phyloP scores from a whole-genome alignment of 2,888 invertebrate genomes.

The Sialis lutaria region DNA sequence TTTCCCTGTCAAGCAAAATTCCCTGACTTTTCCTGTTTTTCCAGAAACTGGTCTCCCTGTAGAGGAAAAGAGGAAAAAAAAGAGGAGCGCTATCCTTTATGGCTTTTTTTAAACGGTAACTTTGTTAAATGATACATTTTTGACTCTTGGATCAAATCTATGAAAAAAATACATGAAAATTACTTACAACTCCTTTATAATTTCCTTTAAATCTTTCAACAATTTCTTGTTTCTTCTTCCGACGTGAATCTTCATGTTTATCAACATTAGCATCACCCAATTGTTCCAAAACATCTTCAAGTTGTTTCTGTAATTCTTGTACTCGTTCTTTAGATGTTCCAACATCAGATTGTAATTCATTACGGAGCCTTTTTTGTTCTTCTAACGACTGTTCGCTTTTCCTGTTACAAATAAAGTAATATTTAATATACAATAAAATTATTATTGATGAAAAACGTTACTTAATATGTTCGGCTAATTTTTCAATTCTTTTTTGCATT shows the following conservation, averaged over 20 bases:
- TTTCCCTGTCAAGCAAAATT: no score
- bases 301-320: constrained; percentile 64
- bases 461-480: constrained; percentile 81
- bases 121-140: no score
- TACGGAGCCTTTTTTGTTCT: constrained; percentile 69
- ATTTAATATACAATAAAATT: no score
- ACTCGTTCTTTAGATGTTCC: constrained; percentile 76
- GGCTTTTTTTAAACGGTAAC: no score
- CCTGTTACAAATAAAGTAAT: constrained; percentile 5
- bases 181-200: constrained; percentile 72
- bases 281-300: constrained; percentile 77
- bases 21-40: no score
- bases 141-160: no score
- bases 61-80: no score
- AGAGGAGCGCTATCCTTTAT: no score
- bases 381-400: constrained; percentile 78
- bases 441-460: no score
- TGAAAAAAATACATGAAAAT: no score
- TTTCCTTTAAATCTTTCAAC: constrained; percentile 93
- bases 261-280: constrained; percentile 92
- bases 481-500: constrained; percentile 83
- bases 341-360: constrained; percentile 75
- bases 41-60: no score
- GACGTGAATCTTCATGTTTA: constrained; percentile 89
- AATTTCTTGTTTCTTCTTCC: constrained; percentile 92